phyloP scores from a whole-genome alignment of 2,888 invertebrate species.

The Desoria tigrina region DNA sequence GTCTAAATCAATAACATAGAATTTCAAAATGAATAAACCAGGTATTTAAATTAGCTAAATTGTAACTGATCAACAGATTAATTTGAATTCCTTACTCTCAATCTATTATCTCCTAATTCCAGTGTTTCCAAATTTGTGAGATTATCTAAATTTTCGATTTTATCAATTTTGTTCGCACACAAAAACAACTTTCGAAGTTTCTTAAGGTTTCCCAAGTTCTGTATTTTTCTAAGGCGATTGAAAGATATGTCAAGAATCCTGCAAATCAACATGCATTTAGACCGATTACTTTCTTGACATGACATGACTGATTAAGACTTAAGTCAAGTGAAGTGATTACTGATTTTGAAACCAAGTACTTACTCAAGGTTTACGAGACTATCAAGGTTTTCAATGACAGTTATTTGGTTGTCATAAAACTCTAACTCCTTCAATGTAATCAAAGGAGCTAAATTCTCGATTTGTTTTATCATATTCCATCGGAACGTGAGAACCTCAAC shows the following conservation, averaged over 20 bases:
- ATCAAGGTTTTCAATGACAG: slow-evolving; percentile 85
- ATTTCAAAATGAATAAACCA: slow-evolving; percentile 5
- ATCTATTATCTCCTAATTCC: slow-evolving; percentile 93
- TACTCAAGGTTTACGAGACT: slow-evolving; percentile 84
- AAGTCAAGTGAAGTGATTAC: too few relatives aligned
- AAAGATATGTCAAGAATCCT: slow-evolving; percentile 92
- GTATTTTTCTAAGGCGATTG: slow-evolving; percentile 85
- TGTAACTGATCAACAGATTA: neutral
- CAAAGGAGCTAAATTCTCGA: slow-evolving; percentile 80
- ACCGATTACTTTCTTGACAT: neutral
- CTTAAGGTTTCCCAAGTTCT: slow-evolving; percentile 72
- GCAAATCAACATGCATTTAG: slow-evolving; percentile 58
- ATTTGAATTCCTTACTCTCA: slow-evolving; percentile 65
- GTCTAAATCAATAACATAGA: slow-evolving; percentile 60
- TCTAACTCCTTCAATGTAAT: slow-evolving; percentile 82
- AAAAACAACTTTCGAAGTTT: slow-evolving; percentile 82
- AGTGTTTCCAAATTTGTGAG: slow-evolving; percentile 76
- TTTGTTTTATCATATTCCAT: slow-evolving; percentile 93
- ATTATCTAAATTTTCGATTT: slow-evolving; percentile 83
- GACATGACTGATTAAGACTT: neutral
- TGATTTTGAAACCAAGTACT: slow-evolving; percentile 57
- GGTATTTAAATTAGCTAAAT: slow-evolving; percentile 15
- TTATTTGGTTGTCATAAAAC: slow-evolving; percentile 95
- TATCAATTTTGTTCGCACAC: slow-evolving; percentile 83
- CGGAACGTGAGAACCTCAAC: slow-evolving; percentile 81